These are phyloP conservation scores for Triplophysa yarkandensis DNA, from an alignment of 2,797 vertebrate genomes.

Conservation along the genomic window DNA sequence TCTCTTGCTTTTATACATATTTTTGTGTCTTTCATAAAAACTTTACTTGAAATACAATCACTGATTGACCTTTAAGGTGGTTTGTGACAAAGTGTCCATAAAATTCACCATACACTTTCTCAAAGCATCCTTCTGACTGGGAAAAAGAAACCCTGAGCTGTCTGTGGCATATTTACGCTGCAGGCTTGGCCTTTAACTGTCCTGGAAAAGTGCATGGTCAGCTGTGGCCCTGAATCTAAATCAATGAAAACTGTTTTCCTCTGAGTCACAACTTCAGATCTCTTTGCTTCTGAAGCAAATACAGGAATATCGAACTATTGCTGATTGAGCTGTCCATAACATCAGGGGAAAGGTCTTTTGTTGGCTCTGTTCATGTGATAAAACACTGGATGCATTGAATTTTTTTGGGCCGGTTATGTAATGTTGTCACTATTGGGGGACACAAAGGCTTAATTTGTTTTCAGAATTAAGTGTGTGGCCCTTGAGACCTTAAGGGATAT, in stretches of 20 bases:
- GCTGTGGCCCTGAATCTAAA: slow-evolving; percentile 34
- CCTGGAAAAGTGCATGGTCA: slow-evolving; percentile 20
- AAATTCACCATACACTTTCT: background rate
- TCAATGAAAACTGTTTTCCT: slow-evolving; percentile 15
- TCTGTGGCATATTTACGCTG: slow-evolving; percentile 21
- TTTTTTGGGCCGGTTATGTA: background rate
- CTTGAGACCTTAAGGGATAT: background rate
- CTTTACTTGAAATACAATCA: slow-evolving; percentile 1
- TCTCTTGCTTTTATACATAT: background rate
- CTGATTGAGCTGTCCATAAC: slow-evolving; percentile 6
- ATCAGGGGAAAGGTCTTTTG: background rate
- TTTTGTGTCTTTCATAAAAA: background rate
- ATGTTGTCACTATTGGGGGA: background rate
- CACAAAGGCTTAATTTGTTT: background rate
- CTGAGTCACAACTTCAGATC: slow-evolving; percentile 3
- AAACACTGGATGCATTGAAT: slow-evolving; percentile 2
- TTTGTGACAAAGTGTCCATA: background rate
- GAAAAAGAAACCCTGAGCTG: slow-evolving; percentile 5
- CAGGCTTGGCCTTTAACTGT: slow-evolving; percentile 28
- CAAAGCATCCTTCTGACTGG: background rate
- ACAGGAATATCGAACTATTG: background rate
- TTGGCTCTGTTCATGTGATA: slow-evolving; percentile 7
- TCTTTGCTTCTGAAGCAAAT: background rate
- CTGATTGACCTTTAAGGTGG: background rate
- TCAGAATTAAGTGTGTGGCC: background rate